Conservation (phyloP, 1,140 invertebrate genomes). For the Meloidogyne exigua region DNA sequence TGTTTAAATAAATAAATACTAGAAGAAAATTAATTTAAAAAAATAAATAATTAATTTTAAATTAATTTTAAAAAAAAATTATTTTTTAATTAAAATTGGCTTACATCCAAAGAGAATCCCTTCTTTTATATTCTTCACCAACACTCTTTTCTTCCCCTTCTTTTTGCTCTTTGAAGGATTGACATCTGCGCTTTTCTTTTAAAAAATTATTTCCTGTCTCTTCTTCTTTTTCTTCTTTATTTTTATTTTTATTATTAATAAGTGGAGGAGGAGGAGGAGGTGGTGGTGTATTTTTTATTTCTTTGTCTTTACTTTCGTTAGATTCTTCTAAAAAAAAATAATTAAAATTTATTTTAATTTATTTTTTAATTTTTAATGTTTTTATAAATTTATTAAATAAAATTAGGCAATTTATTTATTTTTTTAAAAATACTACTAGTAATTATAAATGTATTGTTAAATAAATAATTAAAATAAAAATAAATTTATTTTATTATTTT, state of each 20-base stretch:
- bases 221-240: background rate
- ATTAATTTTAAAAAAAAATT: background rate
- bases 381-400: too few species aligned
- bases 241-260: background rate
- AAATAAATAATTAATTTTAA: background rate
- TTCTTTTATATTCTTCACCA: background rate
- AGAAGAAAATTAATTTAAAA: too few species aligned
- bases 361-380: too few species aligned
- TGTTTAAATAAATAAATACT: too few species aligned
- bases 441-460: too few species aligned
- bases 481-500: too few species aligned
- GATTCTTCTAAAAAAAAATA: background rate
- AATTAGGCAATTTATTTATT: too few species aligned
- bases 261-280: too few species aligned
- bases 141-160: background rate
- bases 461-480: too few species aligned
- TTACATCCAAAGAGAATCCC: background rate
- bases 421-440: too few species aligned
- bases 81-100: background rate
- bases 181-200: background rate
- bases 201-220: background rate
- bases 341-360: background rate
- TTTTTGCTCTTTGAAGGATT: background rate
- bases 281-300: too few species aligned
- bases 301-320: background rate